Percentiles rank a stretch among this genome's conserved stretches.
Evolutionary conservation across 2,797 vertebrate species (phyloP).

Genomic region (Liparis tanakae): DNA sequence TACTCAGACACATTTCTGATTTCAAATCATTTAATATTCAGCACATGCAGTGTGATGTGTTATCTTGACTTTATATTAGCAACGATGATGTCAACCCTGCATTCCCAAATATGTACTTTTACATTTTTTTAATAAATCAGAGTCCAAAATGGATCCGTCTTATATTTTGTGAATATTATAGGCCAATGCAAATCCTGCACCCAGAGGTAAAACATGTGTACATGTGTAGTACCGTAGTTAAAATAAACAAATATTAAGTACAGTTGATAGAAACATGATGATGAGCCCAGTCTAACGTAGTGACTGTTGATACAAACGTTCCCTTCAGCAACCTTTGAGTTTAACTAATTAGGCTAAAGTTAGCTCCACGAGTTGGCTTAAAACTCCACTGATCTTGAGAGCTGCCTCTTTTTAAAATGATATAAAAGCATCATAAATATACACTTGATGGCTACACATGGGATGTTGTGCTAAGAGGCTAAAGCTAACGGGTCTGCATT

Average conservation of each 20-base stretch:
- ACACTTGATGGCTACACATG: constrained; percentile 7
- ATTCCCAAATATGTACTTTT: constrained; percentile 33
- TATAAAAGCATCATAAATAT: neutral
- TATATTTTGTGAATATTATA: constrained; percentile 30
- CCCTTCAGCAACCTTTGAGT: neutral
- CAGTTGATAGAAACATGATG: constrained; percentile 22
- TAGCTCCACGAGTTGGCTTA: neutral
- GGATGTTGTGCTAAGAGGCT: constrained; percentile 10
- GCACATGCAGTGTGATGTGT: constrained; percentile 54
- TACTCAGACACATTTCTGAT: constrained; percentile 28
- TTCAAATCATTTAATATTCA: constrained; percentile 69
- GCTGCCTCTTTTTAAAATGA: neutral
- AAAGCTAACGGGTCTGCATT: neutral
- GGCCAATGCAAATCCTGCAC: constrained; percentile 48
- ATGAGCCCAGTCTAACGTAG: constrained; percentile 14
- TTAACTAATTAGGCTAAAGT: neutral
- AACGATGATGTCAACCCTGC: constrained; percentile 66
- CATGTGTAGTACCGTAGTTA: constrained; percentile 27
- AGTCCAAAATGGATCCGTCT: constrained; percentile 41
- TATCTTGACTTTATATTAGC: constrained; percentile 36
- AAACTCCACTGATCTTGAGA: neutral
- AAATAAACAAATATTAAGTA: constrained; percentile 41
- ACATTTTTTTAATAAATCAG: constrained; percentile 46
- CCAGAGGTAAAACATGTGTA: constrained; percentile 39
- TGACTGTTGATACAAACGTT: neutral